Evolutionary conservation across 2,113 vertebrate species (phyloP).

Genomic region (Myrmecobius fasciatus): DNA sequence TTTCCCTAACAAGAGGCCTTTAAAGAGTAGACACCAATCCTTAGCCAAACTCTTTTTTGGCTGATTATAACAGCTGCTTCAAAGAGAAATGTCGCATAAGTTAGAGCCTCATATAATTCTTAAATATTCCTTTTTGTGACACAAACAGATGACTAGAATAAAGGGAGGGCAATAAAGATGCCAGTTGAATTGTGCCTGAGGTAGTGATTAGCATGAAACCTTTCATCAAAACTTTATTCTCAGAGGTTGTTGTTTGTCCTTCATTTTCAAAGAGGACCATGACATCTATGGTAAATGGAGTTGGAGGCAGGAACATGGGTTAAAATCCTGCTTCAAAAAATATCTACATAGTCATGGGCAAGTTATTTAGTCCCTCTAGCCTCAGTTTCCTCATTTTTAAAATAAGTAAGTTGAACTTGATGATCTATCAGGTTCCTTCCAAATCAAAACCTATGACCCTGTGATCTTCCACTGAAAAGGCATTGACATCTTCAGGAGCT

Average conservation of each 20-base stretch:
- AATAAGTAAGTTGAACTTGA: not conserved
- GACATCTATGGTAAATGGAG: not conserved
- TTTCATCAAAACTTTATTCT: conserved; percentile 31
- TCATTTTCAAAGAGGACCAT: too few relatives aligned
- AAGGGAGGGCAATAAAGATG: conserved; percentile 9
- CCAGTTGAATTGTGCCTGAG: conserved; percentile 3
- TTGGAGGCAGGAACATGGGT: not conserved
- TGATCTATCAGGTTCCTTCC: not conserved
- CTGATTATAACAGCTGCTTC: conserved; percentile 31
- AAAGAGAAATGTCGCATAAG: not conserved
- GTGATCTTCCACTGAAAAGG: not conserved
- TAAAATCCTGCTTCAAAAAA: not conserved
- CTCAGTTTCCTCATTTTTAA: not conserved
- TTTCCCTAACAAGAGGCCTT: conserved; percentile 55
- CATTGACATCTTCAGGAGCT: not conserved
- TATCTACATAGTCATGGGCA: not conserved
- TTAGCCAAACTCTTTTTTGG: conserved; percentile 50
- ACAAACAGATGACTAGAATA: conserved; percentile 47
- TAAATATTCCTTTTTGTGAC: conserved; percentile 40
- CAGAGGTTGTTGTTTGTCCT: too few relatives aligned
- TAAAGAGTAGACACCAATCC: conserved; percentile 25
- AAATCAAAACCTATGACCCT: not conserved
- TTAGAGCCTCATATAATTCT: conserved; percentile 22
- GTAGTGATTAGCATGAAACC: conserved; percentile 47
- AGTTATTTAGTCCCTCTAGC: not conserved